Conservation (phyloP, 2,113 vertebrate genomes). For the Lophotis ruficrista region DNA sequence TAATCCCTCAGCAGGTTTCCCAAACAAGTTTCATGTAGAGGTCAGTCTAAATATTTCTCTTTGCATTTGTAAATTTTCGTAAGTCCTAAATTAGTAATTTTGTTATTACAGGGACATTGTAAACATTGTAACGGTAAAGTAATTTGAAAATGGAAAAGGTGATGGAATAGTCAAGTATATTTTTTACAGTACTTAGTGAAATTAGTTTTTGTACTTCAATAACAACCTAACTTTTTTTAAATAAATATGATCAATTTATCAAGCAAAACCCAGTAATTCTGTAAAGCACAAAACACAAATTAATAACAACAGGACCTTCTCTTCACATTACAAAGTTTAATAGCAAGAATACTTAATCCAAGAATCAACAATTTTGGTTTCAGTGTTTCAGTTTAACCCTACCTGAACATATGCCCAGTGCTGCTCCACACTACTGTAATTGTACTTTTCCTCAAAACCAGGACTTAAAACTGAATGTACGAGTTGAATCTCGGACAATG, state of each 20-base stretch:
- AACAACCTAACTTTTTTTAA: background rate
- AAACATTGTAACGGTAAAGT: background rate
- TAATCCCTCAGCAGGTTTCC: background rate
- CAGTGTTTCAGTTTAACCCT: background rate
- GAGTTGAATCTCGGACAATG: background rate
- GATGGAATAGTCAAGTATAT: background rate
- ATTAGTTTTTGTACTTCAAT: background rate
- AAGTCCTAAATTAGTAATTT: background rate
- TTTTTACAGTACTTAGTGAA: background rate
- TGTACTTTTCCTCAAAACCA: background rate
- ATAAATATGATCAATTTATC: background rate
- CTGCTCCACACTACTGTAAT: background rate
- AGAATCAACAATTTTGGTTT: background rate
- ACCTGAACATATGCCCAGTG: background rate
- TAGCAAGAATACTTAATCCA: background rate
- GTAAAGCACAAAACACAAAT: background rate
- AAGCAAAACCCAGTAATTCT: background rate
- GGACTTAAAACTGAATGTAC: background rate
- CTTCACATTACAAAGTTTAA: background rate
- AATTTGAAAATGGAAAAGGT: background rate
- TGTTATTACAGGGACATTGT: background rate
- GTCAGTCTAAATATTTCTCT: background rate
- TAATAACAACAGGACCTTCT: background rate
- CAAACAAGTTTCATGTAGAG: background rate
- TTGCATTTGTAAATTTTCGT: background rate